Conservation (phyloP, 2,888 invertebrate genomes). For the Leucophenga maculata region DNA sequence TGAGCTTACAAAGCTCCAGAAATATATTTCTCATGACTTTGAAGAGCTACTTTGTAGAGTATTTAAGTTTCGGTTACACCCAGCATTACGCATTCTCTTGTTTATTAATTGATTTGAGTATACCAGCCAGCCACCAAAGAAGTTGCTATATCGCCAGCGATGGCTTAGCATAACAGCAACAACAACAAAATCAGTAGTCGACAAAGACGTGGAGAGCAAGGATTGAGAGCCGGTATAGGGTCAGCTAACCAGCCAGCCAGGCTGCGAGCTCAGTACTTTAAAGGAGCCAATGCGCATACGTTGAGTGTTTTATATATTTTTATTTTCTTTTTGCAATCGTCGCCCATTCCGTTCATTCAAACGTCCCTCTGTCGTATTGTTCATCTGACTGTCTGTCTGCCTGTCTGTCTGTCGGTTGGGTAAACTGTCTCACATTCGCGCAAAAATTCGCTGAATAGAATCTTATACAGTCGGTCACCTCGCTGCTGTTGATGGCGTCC, state of each 20-base stretch:
- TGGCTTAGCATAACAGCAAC: not conserved
- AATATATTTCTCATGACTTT: no score
- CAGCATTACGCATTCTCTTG: no score
- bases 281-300: slow-evolving; percentile 1
- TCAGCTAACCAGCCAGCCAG: no score
- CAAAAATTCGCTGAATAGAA: slow-evolving; percentile 26
- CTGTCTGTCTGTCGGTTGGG: slow-evolving; percentile 5
- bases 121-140: not conserved
- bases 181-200: not conserved
- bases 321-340: slow-evolving; percentile 6
- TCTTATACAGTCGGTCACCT: slow-evolving; percentile 48
- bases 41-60: no score
- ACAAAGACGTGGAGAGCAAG: not conserved
- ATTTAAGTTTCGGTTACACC: no score
- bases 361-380: not conserved
- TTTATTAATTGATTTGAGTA: not conserved
- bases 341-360: not conserved
- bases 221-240: not conserved
- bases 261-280: not conserved
- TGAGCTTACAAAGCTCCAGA: no score
- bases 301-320: slow-evolving; percentile 13
- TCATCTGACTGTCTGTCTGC: not conserved
- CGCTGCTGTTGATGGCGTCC: not conserved
- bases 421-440: not conserved
- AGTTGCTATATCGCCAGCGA: not conserved